Evolutionary conservation across 1,140 invertebrate species (phyloP).

Genomic region (Diorhabda elongata): DNA sequence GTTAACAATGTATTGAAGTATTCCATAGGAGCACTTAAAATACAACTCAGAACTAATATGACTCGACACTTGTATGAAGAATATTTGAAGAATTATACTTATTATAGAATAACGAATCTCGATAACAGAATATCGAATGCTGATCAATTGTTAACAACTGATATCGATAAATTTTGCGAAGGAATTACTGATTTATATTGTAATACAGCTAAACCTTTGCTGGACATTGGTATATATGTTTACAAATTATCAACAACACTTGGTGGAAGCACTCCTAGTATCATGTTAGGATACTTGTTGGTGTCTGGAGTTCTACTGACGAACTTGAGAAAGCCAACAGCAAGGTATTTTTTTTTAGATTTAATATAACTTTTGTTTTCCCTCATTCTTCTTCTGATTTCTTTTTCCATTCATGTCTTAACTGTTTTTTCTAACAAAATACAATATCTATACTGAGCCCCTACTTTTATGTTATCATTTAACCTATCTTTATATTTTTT

Average conservation of each 20-base stretch:
- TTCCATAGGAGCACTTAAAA: slow-evolving; percentile 88
- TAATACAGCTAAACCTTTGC: slow-evolving; percentile 92
- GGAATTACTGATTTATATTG: slow-evolving; percentile 93
- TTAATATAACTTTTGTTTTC: not conserved
- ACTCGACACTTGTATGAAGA: slow-evolving; percentile 82
- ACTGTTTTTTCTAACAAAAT: too few species aligned
- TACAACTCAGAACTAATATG: slow-evolving; percentile 85
- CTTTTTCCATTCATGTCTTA: too few species aligned
- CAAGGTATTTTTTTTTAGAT: slow-evolving; percentile 35
- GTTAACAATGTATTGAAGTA: slow-evolving; percentile 93
- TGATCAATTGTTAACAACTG: slow-evolving; percentile 93
- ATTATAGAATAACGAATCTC: slow-evolving; percentile 95
- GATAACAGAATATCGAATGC: slow-evolving; percentile 93
- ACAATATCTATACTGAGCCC: too few species aligned
- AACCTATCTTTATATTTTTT: too few species aligned
- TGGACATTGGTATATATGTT: slow-evolving; percentile 93
- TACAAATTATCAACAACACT: slow-evolving; percentile 82
- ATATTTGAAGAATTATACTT: slow-evolving; percentile 95
- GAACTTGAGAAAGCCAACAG: slow-evolving; percentile 78
- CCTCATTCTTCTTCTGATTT: too few species aligned
- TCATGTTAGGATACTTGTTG: slow-evolving; percentile 83
- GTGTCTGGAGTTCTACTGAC: slow-evolving; percentile 79
- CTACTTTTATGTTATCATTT: too few species aligned
- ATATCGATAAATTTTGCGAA: slow-evolving; percentile 96
- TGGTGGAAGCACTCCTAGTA: slow-evolving; percentile 74